Percentiles rank a stretch among this genome's conserved stretches.
These are phyloP conservation scores for Stichopus horrens DNA, from an alignment of 53 echinoderm and acorn worm species.

Conservation along the genomic window DNA sequence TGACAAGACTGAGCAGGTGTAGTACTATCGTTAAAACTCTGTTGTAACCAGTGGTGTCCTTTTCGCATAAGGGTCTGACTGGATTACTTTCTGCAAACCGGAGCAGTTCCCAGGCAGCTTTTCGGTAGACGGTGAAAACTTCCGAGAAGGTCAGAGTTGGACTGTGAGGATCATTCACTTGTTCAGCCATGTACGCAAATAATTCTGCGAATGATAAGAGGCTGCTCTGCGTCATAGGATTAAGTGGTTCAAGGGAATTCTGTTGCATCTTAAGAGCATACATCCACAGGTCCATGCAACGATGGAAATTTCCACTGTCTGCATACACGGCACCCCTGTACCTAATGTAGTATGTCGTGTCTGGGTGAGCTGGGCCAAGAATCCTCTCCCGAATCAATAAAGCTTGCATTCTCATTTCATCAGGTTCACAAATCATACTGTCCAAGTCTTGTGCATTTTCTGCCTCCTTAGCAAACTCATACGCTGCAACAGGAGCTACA, in stretches of 20 bases:
- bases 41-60: conserved; percentile 83
- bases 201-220: conserved; percentile 95
- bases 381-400: conserved; percentile 92
- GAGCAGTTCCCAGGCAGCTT: conserved; percentile 23
- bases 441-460: conserved; percentile 73
- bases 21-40: conserved; percentile 87
- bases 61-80: conserved; percentile 57
- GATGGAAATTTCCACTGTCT: conserved; percentile 92
- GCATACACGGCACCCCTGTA: conserved; percentile 98
- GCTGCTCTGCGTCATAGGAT: conserved; percentile 99
- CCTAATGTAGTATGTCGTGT: conserved; percentile 97
- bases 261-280: conserved; percentile 99
- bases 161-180: conserved; percentile 74
- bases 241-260: conserved; percentile 85
- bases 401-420: conserved; percentile 99
- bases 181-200: conserved; percentile 98
- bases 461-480: conserved; percentile 82
- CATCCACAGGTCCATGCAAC: conserved; percentile 97
- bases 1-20: conserved; percentile 95
- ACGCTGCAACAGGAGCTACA: conserved; percentile 68
- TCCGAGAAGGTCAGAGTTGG: conserved; percentile 70
- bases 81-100: conserved; percentile 28
- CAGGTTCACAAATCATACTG: conserved; percentile 88
- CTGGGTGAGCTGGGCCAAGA: conserved; percentile 94
- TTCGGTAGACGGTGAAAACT: conserved; percentile 51